Percentiles rank a stretch among this genome's conserved stretches.
Conservation (phyloP, 2,113 vertebrate genomes). For the Oreochromis niloticus region DNA sequence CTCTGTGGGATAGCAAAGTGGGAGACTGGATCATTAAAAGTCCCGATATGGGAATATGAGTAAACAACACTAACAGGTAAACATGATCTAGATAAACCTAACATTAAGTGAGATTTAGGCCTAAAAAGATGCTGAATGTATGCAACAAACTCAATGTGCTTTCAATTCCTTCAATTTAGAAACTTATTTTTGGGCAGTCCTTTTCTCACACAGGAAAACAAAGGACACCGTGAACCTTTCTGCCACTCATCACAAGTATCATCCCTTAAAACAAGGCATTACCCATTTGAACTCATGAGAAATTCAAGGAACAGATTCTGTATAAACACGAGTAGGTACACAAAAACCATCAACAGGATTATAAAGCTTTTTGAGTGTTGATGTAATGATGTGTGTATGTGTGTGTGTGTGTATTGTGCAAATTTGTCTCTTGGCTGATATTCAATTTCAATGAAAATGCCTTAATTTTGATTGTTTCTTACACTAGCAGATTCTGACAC, state of each 20-base stretch:
- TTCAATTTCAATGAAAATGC: background rate
- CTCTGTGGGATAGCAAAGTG: conserved; percentile 42
- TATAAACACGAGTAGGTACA: background rate
- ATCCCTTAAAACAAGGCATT: background rate
- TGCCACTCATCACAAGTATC: background rate
- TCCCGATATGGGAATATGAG: conserved; percentile 30
- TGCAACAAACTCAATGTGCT: background rate
- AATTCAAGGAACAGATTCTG: background rate
- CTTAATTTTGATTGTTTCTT: background rate
- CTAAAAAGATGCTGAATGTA: background rate
- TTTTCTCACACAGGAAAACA: background rate
- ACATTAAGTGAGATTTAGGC: background rate
- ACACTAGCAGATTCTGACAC: background rate
- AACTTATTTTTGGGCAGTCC: background rate
- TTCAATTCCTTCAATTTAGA: background rate
- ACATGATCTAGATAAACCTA: conserved; percentile 37
- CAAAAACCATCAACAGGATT: background rate
- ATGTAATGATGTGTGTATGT: background rate
- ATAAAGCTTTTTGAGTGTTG: background rate
- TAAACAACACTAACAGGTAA: conserved; percentile 61
- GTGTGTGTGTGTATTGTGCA: background rate
- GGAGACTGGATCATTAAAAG: conserved; percentile 58
- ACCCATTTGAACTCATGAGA: background rate
- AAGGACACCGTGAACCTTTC: background rate
- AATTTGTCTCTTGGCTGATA: background rate